Evolutionary conservation across 2,113 vertebrate species (phyloP), one percentile per base, ranked within the genome.

Genomic region (Hippocampus comes): DNA sequence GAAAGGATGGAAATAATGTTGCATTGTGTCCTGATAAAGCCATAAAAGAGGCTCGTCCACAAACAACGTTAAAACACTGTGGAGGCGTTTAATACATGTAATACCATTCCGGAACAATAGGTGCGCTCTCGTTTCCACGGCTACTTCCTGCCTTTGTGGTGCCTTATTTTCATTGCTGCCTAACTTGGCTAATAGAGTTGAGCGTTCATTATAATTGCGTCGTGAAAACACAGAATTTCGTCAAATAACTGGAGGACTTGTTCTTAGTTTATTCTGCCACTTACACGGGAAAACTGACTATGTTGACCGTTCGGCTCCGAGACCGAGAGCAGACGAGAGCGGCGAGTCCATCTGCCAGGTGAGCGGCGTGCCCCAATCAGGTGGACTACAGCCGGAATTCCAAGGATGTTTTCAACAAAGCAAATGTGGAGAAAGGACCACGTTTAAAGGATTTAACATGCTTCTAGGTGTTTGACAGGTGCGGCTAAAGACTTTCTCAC

Each of bases 41-140:
- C 34, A 38, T 38, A 38, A 38, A 38, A 38, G 30, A 38, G 34
- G 6, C 34, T 38, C 34, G 34, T 38, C 34, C 5, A 7, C 5
- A 38, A 38, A 38, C 34, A 6, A 38, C 34, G 34, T 38, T 38
- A 5, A 21, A 9, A 18, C 18, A 1, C 3, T 1, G 4, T 41
- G 34, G 3, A 21, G 3, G 17, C 46, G 15, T 23, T 30, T n/a
- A 14, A 4, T 10, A 41, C 9, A 0, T 82, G 82, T 71, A 84
- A 30, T 86, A 75, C 71, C 78, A 11, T 85, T 56, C 87, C 88
- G 0, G 0, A 43, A 14, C 88, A 49, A 14, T 9, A 61, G 70
- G 67, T 0, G 87, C 2, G 75, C 76, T 78, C 15, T 9, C 56
- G 27, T 1, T 3, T 9, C 0, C 10, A 5, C 2, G 0, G 9